These are phyloP conservation scores for Helogale parvula DNA, from an alignment of 2,113 vertebrate species.

Conservation along the genomic window DNA sequence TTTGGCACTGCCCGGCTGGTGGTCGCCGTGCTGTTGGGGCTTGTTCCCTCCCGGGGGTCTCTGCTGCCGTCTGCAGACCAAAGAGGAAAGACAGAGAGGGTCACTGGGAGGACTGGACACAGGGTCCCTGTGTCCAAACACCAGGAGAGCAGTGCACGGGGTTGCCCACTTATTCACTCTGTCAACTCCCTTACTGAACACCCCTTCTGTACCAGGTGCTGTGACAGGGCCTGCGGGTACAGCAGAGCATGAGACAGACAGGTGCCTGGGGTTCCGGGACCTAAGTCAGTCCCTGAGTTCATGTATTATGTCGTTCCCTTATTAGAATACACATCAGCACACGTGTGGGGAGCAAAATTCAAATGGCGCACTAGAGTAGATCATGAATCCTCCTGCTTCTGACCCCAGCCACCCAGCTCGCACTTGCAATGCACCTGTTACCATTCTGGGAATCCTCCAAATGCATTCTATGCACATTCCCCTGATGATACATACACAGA, in stretches of 20 bases:
- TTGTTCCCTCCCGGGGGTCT: slow-evolving; percentile 91
- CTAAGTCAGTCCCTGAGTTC: background rate
- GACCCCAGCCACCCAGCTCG: background rate
- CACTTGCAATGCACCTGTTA: background rate
- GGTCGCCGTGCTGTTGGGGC: slow-evolving; percentile 84
- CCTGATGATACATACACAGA: background rate
- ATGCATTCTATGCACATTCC: background rate
- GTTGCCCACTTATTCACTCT: background rate
- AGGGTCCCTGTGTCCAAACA: background rate
- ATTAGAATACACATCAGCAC: background rate
- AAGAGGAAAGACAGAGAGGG: background rate
- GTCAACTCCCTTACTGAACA: background rate
- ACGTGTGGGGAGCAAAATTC: background rate
- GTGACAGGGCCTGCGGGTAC: background rate
- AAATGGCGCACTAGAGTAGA: background rate
- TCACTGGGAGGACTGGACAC: background rate
- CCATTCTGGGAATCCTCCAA: background rate
- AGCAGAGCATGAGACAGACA: background rate
- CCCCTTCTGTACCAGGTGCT: background rate
- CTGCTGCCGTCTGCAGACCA: slow-evolving; percentile 92
- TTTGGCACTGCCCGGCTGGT: slow-evolving; percentile 87
- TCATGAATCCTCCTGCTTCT: background rate
- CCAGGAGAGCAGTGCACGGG: background rate
- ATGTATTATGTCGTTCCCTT: background rate
- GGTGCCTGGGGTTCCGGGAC: background rate